Evolutionary conservation across 2,797 vertebrate species (phyloP).

Genomic region (Poliocrania exsul): DNA sequence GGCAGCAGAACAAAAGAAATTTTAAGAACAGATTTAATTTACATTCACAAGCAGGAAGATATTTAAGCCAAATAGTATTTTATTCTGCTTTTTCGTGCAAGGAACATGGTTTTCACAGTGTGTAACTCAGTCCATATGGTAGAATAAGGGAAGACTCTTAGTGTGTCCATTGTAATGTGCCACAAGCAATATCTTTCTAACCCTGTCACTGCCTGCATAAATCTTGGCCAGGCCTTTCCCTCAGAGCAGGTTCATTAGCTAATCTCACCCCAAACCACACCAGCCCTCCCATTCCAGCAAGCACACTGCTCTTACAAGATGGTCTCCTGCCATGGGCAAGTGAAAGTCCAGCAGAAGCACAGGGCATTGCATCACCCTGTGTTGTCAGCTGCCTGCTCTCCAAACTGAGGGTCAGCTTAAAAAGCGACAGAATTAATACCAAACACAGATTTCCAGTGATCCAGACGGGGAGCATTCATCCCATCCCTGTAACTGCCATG

Average conservation of each 20-base stretch:
- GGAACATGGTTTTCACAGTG: neutral
- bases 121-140: neutral
- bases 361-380: neutral
- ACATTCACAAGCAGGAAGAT: neutral
- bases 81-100: neutral
- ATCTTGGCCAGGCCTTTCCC: neutral
- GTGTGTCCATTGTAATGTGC: neutral
- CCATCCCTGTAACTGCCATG: neutral
- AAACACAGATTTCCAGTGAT: neutral
- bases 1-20: constrained; percentile 1
- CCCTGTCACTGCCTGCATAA: neutral
- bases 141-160: neutral
- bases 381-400: neutral
- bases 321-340: neutral
- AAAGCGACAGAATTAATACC: neutral
- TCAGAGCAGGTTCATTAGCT: neutral
- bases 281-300: neutral
- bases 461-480: neutral
- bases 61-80: constrained; percentile 18
- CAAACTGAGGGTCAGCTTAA: neutral
- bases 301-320: neutral
- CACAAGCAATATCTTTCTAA: neutral
- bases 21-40: neutral
- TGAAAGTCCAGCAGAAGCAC: neutral
- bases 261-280: neutral